A percentile compares a stretch with the other conserved stretches of the same genome.
Evolutionary conservation across 2,113 vertebrate genomes (phyloP).

Genomic region (Oceanites oceanicus): DNA sequence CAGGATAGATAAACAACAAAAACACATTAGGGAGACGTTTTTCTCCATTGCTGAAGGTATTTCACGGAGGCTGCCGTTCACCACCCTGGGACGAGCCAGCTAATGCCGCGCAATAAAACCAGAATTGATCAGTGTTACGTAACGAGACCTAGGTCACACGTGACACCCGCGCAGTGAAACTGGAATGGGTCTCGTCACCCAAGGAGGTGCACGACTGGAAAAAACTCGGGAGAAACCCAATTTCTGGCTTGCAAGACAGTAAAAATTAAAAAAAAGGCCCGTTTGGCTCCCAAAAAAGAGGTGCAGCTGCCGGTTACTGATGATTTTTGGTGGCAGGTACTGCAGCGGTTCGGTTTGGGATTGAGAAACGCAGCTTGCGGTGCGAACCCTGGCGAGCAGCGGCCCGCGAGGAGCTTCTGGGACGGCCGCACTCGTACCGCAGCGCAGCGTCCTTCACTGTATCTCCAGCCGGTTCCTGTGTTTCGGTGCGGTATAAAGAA

Average conservation of each 20-base stretch:
- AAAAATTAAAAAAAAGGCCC: neutral
- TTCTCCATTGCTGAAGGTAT: no score
- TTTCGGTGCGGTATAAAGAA: no score
- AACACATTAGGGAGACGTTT: accelerated
- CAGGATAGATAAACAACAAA: neutral
- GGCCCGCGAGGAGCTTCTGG: no score
- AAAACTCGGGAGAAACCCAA: neutral
- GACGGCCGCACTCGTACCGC: accelerated
- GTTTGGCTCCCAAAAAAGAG: neutral
- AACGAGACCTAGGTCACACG: neutral
- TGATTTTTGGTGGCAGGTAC: neutral
- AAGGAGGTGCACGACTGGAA: accelerated
- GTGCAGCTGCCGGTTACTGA: accelerated
- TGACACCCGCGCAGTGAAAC: accelerated
- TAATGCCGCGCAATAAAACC: accelerated
- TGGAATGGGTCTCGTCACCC: accelerated
- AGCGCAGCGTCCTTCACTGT: accelerated
- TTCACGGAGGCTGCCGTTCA: neutral
- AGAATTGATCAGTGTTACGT: accelerated
- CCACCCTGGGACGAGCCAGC: accelerated
- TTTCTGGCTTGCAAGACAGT: neutral
- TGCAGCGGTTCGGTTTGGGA: no score
- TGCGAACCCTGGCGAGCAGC: accelerated
- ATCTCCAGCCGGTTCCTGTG: accelerated
- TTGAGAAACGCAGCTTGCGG: accelerated